Conservation (phyloP, 2,113 vertebrate species). For the Micromys minutus region DNA sequence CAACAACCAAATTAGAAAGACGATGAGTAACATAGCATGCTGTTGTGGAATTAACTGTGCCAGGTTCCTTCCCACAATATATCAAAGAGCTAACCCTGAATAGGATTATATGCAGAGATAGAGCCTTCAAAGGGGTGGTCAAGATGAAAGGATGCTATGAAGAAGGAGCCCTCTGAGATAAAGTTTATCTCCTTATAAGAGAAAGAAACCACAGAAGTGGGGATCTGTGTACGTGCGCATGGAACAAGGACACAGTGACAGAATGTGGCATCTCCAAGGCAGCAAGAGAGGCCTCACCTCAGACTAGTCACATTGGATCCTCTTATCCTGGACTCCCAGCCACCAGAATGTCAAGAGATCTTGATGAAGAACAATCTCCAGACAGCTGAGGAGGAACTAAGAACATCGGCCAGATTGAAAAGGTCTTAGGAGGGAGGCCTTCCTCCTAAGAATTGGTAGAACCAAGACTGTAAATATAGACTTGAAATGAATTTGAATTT, state of each 20-base stretch:
- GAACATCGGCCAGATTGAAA: neutral
- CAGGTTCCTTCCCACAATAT: neutral
- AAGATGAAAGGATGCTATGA: neutral
- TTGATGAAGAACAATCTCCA: neutral
- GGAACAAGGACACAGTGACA: neutral
- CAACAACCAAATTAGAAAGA: neutral
- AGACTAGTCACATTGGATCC: neutral
- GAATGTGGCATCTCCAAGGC: neutral
- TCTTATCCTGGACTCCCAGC: neutral
- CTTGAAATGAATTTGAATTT: constrained; percentile 27
- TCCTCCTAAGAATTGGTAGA: neutral
- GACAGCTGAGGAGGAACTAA: neutral
- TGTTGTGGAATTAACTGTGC: neutral
- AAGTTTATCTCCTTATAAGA: neutral
- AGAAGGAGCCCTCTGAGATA: neutral
- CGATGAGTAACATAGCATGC: neutral
- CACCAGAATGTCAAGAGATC: neutral
- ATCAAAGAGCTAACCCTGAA: neutral
- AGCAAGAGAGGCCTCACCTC: neutral
- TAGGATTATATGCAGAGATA: neutral
- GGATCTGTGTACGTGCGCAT: neutral
- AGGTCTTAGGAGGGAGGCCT: neutral
- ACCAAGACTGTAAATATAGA: neutral
- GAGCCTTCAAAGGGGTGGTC: neutral
- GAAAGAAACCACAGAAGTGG: neutral